Evolutionary conservation across 2,797 vertebrate species (phyloP), one percentile per base, ranked within the genome.

Genomic region (Peromyscus nudipes): DNA sequence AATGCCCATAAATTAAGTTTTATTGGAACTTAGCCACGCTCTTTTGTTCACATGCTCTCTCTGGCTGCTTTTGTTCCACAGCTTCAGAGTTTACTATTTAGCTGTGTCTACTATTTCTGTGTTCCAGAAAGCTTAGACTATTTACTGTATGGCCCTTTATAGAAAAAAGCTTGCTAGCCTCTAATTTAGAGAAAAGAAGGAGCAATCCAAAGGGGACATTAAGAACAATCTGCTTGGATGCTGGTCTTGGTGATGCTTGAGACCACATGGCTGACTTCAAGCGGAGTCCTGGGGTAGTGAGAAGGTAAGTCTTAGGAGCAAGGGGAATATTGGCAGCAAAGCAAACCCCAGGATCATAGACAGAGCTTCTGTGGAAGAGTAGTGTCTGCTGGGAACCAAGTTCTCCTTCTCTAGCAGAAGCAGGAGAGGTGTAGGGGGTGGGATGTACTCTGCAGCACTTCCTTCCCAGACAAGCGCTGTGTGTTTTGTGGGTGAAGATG

Each of bases 1-100:
- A n/a, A 37, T 85, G 46, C 81, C 89, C 64, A 81, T 86, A 91
- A 87, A 79, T 86, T 83, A 81, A 96, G 85, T 95, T 96, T 91
- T 94, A 84, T 92, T 94, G 82, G 92, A 83, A 85, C 71, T 52
- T 4, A 81, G 43, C 88, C 65, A 92, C 29, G 7, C 25, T 76
- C 29, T 6, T 65, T 93, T 81, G 84, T 64, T 87, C 79, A 81
- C 5, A 2, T 57, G 82, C 76, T 92, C 29, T 80, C 52, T 76
- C 7, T 71, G 46, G 55, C 9, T 55, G 55, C 85, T 91, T 94
- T 88, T 87, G 79, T 21, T 82, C 65, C 69, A 79, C 82, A 89
- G 14, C 94, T 91, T 55, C 40, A 27, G 77, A 91, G 55, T 6
- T 62, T 82, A 94, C 88, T 40, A 73, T 40, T 73, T 40, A 73